These are phyloP conservation scores for Dioctria rufipes DNA, from an alignment of 2,888 invertebrate genomes.

Conservation along the genomic window DNA sequence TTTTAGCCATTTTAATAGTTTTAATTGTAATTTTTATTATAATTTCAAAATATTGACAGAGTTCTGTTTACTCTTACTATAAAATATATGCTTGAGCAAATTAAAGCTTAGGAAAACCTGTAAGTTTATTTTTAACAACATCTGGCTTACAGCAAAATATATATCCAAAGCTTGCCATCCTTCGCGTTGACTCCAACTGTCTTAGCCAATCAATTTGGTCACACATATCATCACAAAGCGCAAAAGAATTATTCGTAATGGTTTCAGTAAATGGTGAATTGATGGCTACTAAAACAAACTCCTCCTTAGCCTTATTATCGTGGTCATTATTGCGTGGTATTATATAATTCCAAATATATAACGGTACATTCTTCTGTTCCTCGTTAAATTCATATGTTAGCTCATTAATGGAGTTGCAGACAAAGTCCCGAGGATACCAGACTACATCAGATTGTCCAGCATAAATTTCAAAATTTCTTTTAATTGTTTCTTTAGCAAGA, in stretches of 20 bases:
- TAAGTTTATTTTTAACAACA: background rate
- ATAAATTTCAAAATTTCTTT: conserved; percentile 8
- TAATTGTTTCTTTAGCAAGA: background rate
- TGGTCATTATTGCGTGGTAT: background rate
- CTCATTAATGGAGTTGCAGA: background rate
- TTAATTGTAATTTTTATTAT: no score
- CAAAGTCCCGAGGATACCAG: background rate
- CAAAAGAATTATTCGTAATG: background rate
- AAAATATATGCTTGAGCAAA: no score
- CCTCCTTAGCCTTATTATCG: background rate
- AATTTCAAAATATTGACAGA: no score
- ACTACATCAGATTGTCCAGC: conserved; percentile 1
- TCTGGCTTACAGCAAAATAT: conserved; percentile 31
- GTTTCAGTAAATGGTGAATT: conserved; percentile 30
- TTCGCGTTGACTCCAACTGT: conserved; percentile 3
- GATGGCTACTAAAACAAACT: conserved; percentile 34
- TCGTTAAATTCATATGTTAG: background rate
- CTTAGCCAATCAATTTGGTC: background rate
- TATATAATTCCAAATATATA: conserved; percentile 35
- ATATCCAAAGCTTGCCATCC: conserved; percentile 8
- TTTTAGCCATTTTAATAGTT: no score
- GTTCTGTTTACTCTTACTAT: no score
- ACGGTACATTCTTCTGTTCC: background rate
- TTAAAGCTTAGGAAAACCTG: conserved; percentile 2
- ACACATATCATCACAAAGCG: conserved; percentile 32